These are phyloP conservation scores for Palythoa grandis DNA, from an alignment of 92 coral and sea anemone genomes.

Conservation along the genomic window DNA sequence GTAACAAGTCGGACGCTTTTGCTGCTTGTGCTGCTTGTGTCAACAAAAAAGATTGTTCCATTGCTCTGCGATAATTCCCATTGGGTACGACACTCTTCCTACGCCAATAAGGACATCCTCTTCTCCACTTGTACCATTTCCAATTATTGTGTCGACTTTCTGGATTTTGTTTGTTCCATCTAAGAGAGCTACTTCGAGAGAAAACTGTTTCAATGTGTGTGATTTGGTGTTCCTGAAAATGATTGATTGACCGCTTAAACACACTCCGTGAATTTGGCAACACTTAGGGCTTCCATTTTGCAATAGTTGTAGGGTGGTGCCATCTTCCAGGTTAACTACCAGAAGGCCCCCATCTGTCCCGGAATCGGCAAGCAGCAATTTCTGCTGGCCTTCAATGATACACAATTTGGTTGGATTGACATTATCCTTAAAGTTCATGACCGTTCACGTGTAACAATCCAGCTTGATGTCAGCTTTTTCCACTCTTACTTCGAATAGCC, in stretches of 20 bases:
- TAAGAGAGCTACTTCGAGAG: not conserved
- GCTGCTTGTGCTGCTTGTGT: conserved; percentile 42
- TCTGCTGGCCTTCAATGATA: conserved; percentile 41
- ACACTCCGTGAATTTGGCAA: conserved; percentile 47
- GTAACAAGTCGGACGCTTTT: conserved; percentile 44
- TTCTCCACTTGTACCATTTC: conserved; percentile 28
- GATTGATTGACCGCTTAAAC: conserved; percentile 36
- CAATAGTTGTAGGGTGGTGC: conserved; percentile 52
- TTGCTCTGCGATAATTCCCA: conserved; percentile 11
- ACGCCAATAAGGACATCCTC: conserved; percentile 22
- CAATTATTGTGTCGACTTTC: conserved; percentile 19
- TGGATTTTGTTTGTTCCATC: not conserved
- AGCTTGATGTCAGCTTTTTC: conserved; percentile 49
- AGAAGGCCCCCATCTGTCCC: conserved; percentile 12
- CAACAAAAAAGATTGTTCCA: conserved; percentile 29
- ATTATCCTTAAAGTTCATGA: conserved; percentile 41
- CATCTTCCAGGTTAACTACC: conserved; percentile 47
- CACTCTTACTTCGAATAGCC: conserved; percentile 38
- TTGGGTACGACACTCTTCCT: conserved; percentile 22
- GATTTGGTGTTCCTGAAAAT: conserved; percentile 45
- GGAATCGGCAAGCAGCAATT: conserved; percentile 46
- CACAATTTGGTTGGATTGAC: conserved; percentile 46
- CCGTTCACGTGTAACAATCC: conserved; percentile 36
- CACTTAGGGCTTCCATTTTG: conserved; percentile 39
- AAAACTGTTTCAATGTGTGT: conserved; percentile 37